A percentile compares a stretch with the other conserved stretches of the same genome.
Conservation (phyloP, 2,797 vertebrate species). For the Lepus oiostolus region DNA sequence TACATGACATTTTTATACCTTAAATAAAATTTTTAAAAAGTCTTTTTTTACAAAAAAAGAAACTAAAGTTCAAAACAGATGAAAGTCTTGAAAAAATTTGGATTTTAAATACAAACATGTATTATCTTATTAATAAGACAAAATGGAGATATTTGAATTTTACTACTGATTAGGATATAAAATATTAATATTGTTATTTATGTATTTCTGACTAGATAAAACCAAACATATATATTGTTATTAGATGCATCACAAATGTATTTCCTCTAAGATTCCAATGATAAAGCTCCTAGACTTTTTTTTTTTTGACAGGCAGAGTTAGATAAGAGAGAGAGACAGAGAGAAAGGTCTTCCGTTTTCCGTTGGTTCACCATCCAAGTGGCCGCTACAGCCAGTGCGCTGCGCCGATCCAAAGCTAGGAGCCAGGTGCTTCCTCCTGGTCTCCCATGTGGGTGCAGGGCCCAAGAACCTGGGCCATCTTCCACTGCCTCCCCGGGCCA, state of each 20-base stretch:
- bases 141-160: not conserved
- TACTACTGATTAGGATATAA: not conserved
- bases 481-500: no score
- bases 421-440: no score
- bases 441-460: no score
- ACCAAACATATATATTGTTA: not conserved
- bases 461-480: no score
- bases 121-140: not conserved
- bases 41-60: not conserved
- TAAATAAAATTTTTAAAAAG: no score
- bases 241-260: not conserved
- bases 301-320: no score
- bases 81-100: not conserved
- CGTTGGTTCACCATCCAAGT: no score
- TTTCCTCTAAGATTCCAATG: not conserved
- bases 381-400: no score
- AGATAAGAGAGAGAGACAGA: no score
- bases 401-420: no score
- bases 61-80: not conserved
- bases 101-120: conserved; percentile 1
- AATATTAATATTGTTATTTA: not conserved
- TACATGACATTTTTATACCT: no score
- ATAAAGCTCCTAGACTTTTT: not conserved
- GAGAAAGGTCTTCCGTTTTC: no score
- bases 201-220: not conserved